A percentile compares a stretch with the other conserved stretches of the same genome.
phyloP scores from a whole-genome alignment of 2,797 vertebrate species.

The Sebastes baramenuke region DNA sequence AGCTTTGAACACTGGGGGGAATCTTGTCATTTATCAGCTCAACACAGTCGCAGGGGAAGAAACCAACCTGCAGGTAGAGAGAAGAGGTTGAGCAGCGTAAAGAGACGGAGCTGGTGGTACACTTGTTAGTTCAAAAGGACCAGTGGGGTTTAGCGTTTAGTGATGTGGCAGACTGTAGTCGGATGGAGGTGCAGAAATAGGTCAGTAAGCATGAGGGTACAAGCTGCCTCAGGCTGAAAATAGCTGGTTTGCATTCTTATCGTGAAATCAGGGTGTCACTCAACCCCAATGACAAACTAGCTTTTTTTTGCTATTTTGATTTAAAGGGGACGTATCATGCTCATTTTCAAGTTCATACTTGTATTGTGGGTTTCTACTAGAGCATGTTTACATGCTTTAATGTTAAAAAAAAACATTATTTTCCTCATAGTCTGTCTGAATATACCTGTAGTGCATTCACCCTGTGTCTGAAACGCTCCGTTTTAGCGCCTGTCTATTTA shows the following conservation, averaged over 20 bases:
- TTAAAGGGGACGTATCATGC: no score
- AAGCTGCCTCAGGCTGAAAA: constrained; percentile 22
- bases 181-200: constrained; percentile 27
- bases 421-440: no score
- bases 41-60: constrained; percentile 97
- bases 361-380: no score
- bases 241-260: neutral
- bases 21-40: constrained; percentile 98
- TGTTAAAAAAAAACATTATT: no score
- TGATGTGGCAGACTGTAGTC: neutral
- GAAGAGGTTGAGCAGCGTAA: neutral
- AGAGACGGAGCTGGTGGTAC: constrained; percentile 1
- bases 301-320: neutral
- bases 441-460: rapidly evolving
- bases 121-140: constrained; percentile 15
- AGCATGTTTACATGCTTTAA: no score
- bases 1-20: constrained; percentile 92
- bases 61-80: constrained; percentile 88
- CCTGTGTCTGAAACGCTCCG: rapidly evolving
- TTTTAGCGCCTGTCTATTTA: no score
- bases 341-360: no score
- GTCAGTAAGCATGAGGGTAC: constrained; percentile 38
- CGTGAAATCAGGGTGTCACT: neutral
- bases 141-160: neutral
- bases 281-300: neutral